A percentile compares a stretch with the other conserved stretches of the same genome.
Conservation (phyloP, 2,113 vertebrate genomes). For the Oophaga pumilio region DNA sequence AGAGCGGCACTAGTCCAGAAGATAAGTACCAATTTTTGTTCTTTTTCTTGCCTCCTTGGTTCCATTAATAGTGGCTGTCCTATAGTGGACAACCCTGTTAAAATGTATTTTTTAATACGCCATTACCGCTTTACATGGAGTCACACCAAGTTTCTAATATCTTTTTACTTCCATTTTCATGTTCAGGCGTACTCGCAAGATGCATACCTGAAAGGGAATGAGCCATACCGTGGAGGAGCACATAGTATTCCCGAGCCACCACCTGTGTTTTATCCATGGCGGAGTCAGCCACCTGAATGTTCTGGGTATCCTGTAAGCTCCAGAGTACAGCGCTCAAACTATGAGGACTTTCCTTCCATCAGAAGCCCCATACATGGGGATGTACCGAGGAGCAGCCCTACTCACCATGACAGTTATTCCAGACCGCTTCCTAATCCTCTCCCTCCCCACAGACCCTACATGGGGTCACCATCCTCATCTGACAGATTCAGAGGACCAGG, state of each 20-base stretch:
- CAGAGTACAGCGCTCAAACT: constrained; percentile 57
- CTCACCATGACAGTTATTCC: constrained; percentile 69
- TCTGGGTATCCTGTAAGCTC: constrained; percentile 63
- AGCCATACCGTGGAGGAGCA: constrained; percentile 86
- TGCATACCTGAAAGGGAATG: constrained; percentile 93
- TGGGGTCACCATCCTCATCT: constrained; percentile 54
- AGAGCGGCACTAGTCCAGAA: too few species aligned
- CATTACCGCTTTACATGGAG: neutral
- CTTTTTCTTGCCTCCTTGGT: too few species aligned
- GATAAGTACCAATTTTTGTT: too few species aligned
- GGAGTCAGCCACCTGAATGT: constrained; percentile 63
- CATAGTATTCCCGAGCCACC: constrained; percentile 91
- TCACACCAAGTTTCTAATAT: neutral
- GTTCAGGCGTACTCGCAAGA: constrained; percentile 92
- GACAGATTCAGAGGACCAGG: constrained; percentile 62
- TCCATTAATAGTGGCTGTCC: too few species aligned
- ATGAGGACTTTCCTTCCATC: constrained; percentile 8
- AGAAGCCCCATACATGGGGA: constrained; percentile 56
- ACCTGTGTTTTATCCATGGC: constrained; percentile 82
- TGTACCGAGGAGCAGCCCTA: constrained; percentile 64
- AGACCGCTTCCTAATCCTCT: constrained; percentile 52
- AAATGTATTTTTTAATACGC: neutral
- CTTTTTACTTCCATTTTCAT: neutral
- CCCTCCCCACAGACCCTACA: constrained; percentile 31
- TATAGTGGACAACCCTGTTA: too few species aligned